These are phyloP conservation scores for Gymnoscopelus braueri DNA, from an alignment of 2,797 vertebrate species.

Conservation along the genomic window DNA sequence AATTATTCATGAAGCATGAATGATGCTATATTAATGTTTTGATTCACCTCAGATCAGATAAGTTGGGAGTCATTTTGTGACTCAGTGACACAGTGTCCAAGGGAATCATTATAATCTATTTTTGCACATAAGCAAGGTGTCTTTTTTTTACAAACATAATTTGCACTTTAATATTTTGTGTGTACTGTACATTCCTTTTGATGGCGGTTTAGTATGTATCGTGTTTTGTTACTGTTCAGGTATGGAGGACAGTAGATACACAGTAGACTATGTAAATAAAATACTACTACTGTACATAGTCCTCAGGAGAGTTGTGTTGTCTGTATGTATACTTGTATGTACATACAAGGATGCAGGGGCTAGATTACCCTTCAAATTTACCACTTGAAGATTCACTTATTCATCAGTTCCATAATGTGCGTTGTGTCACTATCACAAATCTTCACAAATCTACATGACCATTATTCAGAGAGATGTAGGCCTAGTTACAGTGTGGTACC, in stretches of 20 bases:
- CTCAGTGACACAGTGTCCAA: slow-evolving; percentile 3
- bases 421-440: background rate
- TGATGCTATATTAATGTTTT: slow-evolving; percentile 5
- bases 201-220: slow-evolving; percentile 39
- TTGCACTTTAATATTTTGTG: slow-evolving; percentile 77
- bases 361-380: no score
- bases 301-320: no score
- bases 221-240: slow-evolving; percentile 33
- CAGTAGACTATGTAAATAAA: background rate
- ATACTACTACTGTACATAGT: background rate
- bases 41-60: slow-evolving; percentile 3
- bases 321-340: no score
- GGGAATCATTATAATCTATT: background rate
- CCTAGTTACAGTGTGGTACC: no score
- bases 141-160: slow-evolving; percentile 37
- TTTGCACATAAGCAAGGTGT: slow-evolving; percentile 17
- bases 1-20: slow-evolving; percentile 14
- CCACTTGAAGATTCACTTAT: no score
- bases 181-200: slow-evolving; percentile 1
- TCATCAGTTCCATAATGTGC: background rate
- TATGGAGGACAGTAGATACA: background rate
- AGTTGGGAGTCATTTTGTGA: slow-evolving; percentile 14
- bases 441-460: no score
- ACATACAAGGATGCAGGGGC: no score
- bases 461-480: no score